A percentile compares a stretch with the other conserved stretches of the same genome.
These are phyloP conservation scores for Centruroides sculpturatus DNA, from an alignment of 1,140 invertebrate genomes.

Conservation along the genomic window DNA sequence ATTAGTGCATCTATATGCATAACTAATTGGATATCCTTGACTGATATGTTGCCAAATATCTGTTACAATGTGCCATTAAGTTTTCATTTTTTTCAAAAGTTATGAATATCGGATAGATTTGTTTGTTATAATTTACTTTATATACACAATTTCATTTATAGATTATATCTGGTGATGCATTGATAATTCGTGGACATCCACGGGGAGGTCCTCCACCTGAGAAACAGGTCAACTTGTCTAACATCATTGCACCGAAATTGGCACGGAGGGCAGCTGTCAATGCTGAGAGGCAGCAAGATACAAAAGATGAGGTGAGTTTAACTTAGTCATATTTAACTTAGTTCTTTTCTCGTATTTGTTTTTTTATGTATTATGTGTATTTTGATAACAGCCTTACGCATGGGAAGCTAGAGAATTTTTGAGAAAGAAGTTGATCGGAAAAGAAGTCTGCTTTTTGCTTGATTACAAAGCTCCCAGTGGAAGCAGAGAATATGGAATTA, in stretches of 20 bases:
- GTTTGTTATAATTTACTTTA: too few species aligned
- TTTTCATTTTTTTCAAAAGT: too few species aligned
- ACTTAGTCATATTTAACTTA: background rate
- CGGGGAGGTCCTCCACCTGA: slow-evolving; percentile 75
- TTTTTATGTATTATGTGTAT: slow-evolving; percentile 3
- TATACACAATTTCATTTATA: slow-evolving; percentile 28
- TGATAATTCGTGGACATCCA: slow-evolving; percentile 65
- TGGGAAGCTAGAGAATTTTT: slow-evolving; percentile 96
- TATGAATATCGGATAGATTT: too few species aligned
- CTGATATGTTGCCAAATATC: too few species aligned
- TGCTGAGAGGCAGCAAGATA: slow-evolving; percentile 43
- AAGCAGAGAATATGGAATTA: slow-evolving; percentile 82
- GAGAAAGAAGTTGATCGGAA: slow-evolving; percentile 87
- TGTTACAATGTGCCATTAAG: too few species aligned
- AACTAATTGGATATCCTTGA: too few species aligned
- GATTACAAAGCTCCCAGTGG: slow-evolving; percentile 51
- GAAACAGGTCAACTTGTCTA: slow-evolving; percentile 73
- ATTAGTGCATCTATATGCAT: too few species aligned
- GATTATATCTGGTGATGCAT: slow-evolving; percentile 78
- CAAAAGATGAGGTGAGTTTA: slow-evolving; percentile 53
- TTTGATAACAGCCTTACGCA: slow-evolving; percentile 52
- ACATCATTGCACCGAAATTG: slow-evolving; percentile 80
- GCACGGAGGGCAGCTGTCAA: slow-evolving; percentile 51
- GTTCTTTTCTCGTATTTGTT: slow-evolving; percentile 4
- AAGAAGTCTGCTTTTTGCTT: slow-evolving; percentile 74